Percentiles rank a stretch among this genome's conserved stretches.
phyloP scores from a whole-genome alignment of 1,140 invertebrate genomes.

The Probaryconus sp. region DNA sequence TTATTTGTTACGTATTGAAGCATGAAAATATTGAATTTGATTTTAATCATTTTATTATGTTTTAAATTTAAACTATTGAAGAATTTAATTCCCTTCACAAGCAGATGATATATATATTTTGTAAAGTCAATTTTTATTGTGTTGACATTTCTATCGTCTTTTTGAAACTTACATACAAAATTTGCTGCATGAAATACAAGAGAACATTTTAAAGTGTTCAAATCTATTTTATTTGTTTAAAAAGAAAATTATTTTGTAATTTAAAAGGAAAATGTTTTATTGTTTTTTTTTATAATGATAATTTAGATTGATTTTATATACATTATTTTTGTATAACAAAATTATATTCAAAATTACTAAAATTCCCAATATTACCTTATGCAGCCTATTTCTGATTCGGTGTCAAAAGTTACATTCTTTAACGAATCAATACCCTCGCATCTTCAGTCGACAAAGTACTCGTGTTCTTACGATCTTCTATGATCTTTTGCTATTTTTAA shows the following conservation, averaged over 20 bases:
- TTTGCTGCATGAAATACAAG: constrained; percentile 4
- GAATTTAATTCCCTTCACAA: constrained; percentile 26
- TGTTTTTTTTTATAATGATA: no score
- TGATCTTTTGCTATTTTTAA: constrained; percentile 34
- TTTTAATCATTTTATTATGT: constrained; percentile 18
- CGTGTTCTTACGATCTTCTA: neutral
- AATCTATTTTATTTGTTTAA: no score
- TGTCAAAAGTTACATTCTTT: constrained; percentile 31
- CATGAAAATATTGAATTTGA: neutral
- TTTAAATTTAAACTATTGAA: neutral
- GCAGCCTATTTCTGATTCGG: constrained; percentile 9
- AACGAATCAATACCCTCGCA: constrained; percentile 32
- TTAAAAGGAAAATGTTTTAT: no score
- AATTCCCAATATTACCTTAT: neutral
- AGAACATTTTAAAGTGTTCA: constrained; percentile 6
- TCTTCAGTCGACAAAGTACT: constrained; percentile 19
- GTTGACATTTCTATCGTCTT: constrained; percentile 28
- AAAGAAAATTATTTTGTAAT: no score
- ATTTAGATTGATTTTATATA: no score
- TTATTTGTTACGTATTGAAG: no score
- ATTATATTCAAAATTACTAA: no score
- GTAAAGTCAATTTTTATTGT: constrained; percentile 31
- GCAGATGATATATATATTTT: constrained; percentile 5
- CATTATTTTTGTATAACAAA: no score
- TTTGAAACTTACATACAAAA: constrained; percentile 25